These are phyloP conservation scores for Calonectris borealis DNA, from an alignment of 2,113 vertebrate species.

Conservation along the genomic window DNA sequence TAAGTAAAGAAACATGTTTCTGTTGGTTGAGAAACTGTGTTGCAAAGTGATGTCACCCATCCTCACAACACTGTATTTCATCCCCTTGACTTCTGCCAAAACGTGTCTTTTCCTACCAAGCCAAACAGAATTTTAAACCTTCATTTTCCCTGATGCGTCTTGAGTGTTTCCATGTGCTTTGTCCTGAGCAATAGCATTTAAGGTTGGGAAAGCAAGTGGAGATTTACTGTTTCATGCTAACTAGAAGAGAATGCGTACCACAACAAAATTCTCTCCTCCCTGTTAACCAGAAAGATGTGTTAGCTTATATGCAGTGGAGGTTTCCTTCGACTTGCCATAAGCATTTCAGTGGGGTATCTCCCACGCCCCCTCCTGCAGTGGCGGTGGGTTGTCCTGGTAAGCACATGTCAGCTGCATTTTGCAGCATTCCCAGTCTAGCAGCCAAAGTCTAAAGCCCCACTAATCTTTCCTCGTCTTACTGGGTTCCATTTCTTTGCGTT, in stretches of 20 bases:
- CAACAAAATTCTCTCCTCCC: not conserved
- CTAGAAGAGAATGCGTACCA: not conserved
- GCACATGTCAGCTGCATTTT: not conserved
- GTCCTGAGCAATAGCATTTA: not conserved
- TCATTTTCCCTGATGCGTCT: not conserved
- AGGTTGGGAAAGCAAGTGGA: not conserved
- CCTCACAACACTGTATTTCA: not conserved
- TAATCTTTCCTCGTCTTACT: not conserved
- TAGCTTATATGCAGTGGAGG: not conserved
- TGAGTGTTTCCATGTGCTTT: conserved; percentile 32
- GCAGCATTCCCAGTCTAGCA: not conserved
- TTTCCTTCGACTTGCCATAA: not conserved
- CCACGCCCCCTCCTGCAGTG: not conserved
- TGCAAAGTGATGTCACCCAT: not conserved
- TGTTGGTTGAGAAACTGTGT: not conserved
- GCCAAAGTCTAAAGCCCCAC: fast-evolving
- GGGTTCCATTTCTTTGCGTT: not conserved
- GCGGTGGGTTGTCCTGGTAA: not conserved
- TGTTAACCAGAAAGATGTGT: conserved; percentile 9
- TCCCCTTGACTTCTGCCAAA: not conserved
- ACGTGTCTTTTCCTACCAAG: not conserved
- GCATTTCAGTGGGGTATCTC: not conserved
- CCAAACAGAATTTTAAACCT: not conserved
- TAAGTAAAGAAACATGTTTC: not conserved
- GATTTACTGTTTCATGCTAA: not conserved